phyloP scores from a whole-genome alignment of 2,888 invertebrate genomes.

The Miltochrista miniata region DNA sequence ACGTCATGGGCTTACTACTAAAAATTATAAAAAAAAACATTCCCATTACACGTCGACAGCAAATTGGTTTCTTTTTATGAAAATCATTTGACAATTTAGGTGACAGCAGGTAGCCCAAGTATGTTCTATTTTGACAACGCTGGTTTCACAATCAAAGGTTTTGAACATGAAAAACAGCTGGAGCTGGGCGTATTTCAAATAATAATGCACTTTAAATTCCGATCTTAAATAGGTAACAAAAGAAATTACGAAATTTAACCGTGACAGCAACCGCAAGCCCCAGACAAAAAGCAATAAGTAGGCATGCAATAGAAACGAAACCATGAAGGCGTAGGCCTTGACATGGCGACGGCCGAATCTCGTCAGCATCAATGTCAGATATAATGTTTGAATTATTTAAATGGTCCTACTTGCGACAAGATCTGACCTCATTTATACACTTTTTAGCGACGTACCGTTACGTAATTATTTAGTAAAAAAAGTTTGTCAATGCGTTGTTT shows the following conservation, averaged over 20 bases:
- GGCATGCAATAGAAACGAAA: conserved; percentile 18
- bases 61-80: too few relatives aligned
- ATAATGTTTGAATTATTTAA: conserved; percentile 26
- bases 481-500: too few relatives aligned
- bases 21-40: too few relatives aligned
- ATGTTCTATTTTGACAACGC: too few relatives aligned
- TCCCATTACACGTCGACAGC: too few relatives aligned
- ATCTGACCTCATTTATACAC: conserved; percentile 19
- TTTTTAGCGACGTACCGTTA: neutral
- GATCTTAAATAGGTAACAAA: neutral
- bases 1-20: too few relatives aligned
- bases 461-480: neutral
- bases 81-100: too few relatives aligned
- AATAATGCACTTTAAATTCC: neutral
- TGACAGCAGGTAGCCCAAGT: too few relatives aligned
- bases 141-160: too few relatives aligned
- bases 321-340: conserved; percentile 35
- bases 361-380: conserved; percentile 30
- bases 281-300: conserved; percentile 15
- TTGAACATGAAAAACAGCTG: too few relatives aligned
- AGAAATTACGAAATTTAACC: conserved; percentile 15
- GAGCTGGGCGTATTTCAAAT: too few relatives aligned
- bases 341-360: conserved; percentile 33
- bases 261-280: conserved; percentile 19
- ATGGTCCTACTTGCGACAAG: conserved; percentile 23